Evolutionary conservation across 2,888 invertebrate genomes (phyloP), one percentile per base, ranked within the genome.

Genomic region (Drosophila heteroneura): DNA sequence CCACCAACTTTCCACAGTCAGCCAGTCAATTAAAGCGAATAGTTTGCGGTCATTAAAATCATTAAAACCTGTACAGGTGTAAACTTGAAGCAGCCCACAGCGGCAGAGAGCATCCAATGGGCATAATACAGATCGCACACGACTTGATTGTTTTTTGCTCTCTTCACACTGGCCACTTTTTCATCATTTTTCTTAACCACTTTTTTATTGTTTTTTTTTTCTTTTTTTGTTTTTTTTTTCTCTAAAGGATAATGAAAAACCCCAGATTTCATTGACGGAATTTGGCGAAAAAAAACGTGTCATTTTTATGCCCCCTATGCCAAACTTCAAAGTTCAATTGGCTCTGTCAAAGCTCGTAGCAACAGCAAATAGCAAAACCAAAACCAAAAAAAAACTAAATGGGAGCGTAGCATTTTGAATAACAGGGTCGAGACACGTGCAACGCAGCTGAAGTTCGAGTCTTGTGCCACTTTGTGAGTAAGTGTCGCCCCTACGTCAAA

Each of bases 11-110:
- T 32, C 22, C n/a, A 19, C 19, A 52, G 28, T 19, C 26, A 28
- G 30, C 28, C 26, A 37, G 39, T 30, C 57, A 30, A 39, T 57
- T 57, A 57, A 28, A 56, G 39, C n/a, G 22, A 44, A 41, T 41
- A 16, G 22, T 41, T 58, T 58, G 30, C 47, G 22, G 22, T 22
- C 30, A 30, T 58, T 58, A 16, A 22, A 47, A 26, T 47, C 16
- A 47, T 5, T 22, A 26, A 22, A 47, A 39, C 14, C 57, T 57
- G 28, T 39, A 14, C 57, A 16, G 47, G 47, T 47, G 22, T 7
- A 26, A 47, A 7, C 2, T 26, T 26, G 7, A 47, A 22, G 22
- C 47, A 22, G 22, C 47, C 22, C 47, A 14, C 14, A 14, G 14
- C 7, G 47, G 4, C 2, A 12, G 14, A 41, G 41, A 47, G 47